A percentile compares a stretch with the other conserved stretches of the same genome.
Evolutionary conservation across 1,140 invertebrate species (phyloP).

Genomic region (Drosophila sp.): DNA sequence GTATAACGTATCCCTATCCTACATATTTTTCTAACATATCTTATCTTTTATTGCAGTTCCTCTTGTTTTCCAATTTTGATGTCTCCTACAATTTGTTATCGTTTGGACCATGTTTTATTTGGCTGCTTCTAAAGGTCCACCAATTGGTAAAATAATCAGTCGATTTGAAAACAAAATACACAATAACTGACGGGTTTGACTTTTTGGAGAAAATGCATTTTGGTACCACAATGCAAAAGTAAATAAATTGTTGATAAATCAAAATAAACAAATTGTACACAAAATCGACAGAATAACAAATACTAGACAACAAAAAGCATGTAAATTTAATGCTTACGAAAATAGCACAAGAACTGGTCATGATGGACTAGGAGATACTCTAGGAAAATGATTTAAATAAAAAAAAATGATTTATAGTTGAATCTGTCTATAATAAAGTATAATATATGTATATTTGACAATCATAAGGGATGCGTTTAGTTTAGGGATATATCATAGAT

Average conservation of each 20-base stretch:
- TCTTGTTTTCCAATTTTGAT: conserved; percentile 2
- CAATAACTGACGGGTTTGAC: neutral
- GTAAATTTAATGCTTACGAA: neutral
- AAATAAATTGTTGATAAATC: conserved; percentile 48
- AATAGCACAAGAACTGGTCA: conserved; percentile 9
- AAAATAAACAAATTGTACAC: conserved; percentile 38
- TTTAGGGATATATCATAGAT: no score
- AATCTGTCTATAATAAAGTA: neutral
- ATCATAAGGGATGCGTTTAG: neutral
- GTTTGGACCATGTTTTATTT: conserved; percentile 2
- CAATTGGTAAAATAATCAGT: conserved; percentile 28
- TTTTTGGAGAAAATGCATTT: conserved; percentile 31
- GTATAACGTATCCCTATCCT: neutral
- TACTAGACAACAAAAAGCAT: conserved; percentile 9
- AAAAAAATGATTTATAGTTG: no score
- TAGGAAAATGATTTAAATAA: neutral
- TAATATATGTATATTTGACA: neutral
- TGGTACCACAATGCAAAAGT: conserved; percentile 33
- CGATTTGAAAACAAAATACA: conserved; percentile 10
- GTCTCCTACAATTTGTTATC: conserved; percentile 2
- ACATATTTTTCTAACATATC: neutral
- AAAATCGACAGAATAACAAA: conserved; percentile 19
- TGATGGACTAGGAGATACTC: neutral
- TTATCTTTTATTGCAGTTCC: neutral
- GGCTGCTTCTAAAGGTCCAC: conserved; percentile 30